Evolutionary conservation across 2,113 vertebrate species (phyloP).

Genomic region (Platysternon megacephalum): DNA sequence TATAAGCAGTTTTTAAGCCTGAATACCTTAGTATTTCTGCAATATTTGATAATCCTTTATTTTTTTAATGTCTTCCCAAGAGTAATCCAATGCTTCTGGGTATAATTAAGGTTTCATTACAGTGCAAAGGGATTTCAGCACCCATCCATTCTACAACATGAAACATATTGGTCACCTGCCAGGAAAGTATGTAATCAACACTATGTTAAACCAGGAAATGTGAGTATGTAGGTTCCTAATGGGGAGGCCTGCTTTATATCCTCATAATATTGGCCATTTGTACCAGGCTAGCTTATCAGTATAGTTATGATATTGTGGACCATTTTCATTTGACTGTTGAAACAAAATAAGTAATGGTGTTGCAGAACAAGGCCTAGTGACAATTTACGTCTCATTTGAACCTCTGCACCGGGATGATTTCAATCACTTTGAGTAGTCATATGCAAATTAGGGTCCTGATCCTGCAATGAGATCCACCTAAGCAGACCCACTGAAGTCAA

Average conservation of each 20-base stretch:
- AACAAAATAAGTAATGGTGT: slow-evolving; percentile 25
- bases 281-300: slow-evolving; percentile 42
- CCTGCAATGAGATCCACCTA: not conserved
- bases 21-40: not conserved
- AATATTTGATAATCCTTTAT: not conserved
- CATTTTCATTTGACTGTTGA: slow-evolving; percentile 55
- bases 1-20: not conserved
- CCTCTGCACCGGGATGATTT: not conserved
- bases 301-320: not conserved
- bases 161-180: slow-evolving; percentile 24
- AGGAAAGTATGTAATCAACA: slow-evolving; percentile 10
- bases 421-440: not conserved
- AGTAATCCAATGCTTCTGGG: not conserved
- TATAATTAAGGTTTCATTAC: not conserved
- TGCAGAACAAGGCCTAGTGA: not conserved
- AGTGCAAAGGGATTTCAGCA: not conserved
- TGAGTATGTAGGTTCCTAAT: slow-evolving; percentile 34
- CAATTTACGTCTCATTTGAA: not conserved
- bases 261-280: slow-evolving; percentile 43
- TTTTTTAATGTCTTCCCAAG: not conserved
- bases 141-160: not conserved
- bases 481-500: slow-evolving; percentile 13
- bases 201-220: slow-evolving; percentile 41
- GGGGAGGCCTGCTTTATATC: slow-evolving; percentile 42
- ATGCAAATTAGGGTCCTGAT: not conserved